Evolutionary conservation across 2,888 invertebrate species (phyloP), one percentile per base, ranked within the genome.

Genomic region (Chalcis sispes): DNA sequence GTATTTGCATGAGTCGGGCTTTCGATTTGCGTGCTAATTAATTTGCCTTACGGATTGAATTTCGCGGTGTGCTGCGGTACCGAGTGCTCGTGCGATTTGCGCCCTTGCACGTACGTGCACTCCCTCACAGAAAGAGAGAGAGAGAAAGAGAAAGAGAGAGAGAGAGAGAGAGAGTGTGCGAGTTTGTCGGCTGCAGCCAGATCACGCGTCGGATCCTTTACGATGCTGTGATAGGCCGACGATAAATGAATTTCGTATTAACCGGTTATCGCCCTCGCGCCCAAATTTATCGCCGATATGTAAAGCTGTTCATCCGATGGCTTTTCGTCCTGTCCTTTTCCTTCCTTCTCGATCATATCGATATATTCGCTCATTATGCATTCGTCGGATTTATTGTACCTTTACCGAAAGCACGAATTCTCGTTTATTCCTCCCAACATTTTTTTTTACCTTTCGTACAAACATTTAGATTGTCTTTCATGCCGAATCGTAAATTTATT

Each of bases 171-270:
- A n/a, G n/a, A n/a, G n/a, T n/a, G n/a, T n/a, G n/a, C n/a, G n/a
- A n/a, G n/a, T n/a, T n/a, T n/a, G n/a, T n/a, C n/a, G n/a, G n/a
- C n/a, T n/a, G 18, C 10, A 27, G 40, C 20, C 42, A 50, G 72
- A 65, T 65, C 72, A 72, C 72, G 72, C 58, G 58, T 66, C 3
- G 46, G 66, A 67, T 73, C 73, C 73, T 73, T 73, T 73, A 73
- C 67, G 73, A 73, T 70, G 75, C 58, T 29, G 18, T 42, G 72
- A 73, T 73, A 74, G 64, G 42, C 70, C 27, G 48, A 50, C 75
- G 70, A 70, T 75, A 75, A 75, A 75, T 70, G 75, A 70, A 75
- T 75, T 65, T 65, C 64, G 64, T 58, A 75, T 75, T 75, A 70
- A 70, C 56, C 64, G 70, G 42, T 66, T 67, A 67, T 73, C 66